phyloP scores from a whole-genome alignment of 2,888 invertebrate species.

The Cataglyphis altisquamis region DNA sequence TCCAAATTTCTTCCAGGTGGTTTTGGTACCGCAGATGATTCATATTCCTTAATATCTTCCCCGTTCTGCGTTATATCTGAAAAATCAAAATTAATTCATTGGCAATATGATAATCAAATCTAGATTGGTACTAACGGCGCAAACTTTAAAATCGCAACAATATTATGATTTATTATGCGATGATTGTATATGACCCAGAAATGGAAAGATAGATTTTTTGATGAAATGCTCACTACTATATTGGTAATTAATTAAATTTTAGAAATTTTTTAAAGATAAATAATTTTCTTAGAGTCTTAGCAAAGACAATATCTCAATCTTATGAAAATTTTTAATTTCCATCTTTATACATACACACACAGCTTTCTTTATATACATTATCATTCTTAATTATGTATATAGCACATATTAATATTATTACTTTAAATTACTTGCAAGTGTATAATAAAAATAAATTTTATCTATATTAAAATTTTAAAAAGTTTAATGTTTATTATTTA shows the following conservation, averaged over 20 bases:
- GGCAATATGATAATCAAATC: neutral
- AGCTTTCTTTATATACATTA: neutral
- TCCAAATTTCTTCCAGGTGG: slow-evolving; percentile 72
- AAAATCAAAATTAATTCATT: slow-evolving; percentile 41
- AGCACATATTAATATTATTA: neutral
- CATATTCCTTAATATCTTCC: slow-evolving; percentile 59
- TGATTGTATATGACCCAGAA: neutral
- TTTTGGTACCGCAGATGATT: slow-evolving; percentile 67
- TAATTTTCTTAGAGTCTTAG: neutral
- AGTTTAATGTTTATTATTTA: no score
- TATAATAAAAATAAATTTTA: neutral
- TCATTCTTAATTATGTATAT: neutral
- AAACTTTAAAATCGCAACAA: neutral
- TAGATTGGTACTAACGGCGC: neutral
- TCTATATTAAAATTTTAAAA: no score
- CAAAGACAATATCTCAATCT: neutral
- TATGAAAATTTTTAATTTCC: neutral
- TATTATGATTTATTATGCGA: neutral
- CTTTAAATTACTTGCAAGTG: neutral
- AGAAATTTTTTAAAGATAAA: neutral
- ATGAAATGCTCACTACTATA: neutral
- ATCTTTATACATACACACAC: neutral
- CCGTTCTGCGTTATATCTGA: slow-evolving; percentile 72
- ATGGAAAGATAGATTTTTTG: neutral
- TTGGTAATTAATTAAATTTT: neutral